Percentiles rank a stretch among this genome's conserved stretches.
These are phyloP conservation scores for Sebastes schlegelii DNA, from an alignment of 2,113 vertebrate species.

Conservation along the genomic window DNA sequence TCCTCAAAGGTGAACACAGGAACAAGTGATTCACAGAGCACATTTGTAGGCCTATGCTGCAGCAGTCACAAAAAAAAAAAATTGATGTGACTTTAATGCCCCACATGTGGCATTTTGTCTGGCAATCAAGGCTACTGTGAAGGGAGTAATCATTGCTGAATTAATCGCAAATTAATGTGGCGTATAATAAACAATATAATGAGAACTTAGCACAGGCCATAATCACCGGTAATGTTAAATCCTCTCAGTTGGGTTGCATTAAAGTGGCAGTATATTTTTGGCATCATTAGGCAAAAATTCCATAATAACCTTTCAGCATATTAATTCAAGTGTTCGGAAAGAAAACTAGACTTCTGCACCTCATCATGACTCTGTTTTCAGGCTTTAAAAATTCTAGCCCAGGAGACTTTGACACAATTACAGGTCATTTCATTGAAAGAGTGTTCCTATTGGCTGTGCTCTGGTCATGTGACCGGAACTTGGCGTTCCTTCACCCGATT, in stretches of 20 bases:
- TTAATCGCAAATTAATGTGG: constrained; percentile 35
- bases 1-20: background rate
- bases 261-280: background rate
- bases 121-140: background rate
- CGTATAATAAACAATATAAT: constrained; percentile 31
- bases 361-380: no score
- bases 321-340: no score
- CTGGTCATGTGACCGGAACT: no score
- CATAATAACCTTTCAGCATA: no score
- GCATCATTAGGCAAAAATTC: no score
- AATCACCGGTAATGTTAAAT: constrained; percentile 21
- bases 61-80: background rate
- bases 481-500: no score
- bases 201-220: constrained; percentile 26
- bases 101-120: constrained; percentile 1
- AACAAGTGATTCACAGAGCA: background rate
- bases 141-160: constrained; percentile 19
- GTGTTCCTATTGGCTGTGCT: no score
- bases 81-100: background rate
- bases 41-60: background rate
- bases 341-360: no score
- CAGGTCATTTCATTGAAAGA: no score
- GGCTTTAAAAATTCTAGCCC: no score
- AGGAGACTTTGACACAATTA: no score
- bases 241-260: constrained; percentile 7